phyloP scores from a whole-genome alignment of 2,888 invertebrate genomes.

The Argyra leucocephala region DNA sequence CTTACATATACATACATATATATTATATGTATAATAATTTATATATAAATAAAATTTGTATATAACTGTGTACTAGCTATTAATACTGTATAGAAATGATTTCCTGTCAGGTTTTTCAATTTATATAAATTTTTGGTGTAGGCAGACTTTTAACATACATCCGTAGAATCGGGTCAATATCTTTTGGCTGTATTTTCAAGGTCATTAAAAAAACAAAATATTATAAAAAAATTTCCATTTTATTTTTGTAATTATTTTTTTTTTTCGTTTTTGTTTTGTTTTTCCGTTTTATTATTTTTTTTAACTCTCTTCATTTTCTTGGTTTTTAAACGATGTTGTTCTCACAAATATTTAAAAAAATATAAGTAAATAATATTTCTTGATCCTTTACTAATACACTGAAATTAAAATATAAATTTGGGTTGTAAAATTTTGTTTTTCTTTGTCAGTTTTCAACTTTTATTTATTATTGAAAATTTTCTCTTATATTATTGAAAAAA shows the following conservation, averaged over 20 bases:
- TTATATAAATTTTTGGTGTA: not conserved
- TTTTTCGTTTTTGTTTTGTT: not conserved
- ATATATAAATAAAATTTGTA: too few relatives aligned
- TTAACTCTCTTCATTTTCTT: too few relatives aligned
- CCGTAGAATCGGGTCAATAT: conserved; percentile 11
- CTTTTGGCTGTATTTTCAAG: conserved; percentile 7
- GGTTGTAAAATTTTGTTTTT: not conserved
- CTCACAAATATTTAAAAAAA: not conserved
- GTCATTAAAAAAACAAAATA: not conserved
- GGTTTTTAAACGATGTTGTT: too few relatives aligned
- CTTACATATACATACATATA: not conserved
- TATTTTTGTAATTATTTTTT: not conserved
- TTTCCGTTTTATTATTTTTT: too few relatives aligned
- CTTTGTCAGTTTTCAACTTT: too few relatives aligned
- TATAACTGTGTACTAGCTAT: too few relatives aligned
- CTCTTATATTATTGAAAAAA: too few relatives aligned
- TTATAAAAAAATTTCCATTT: not conserved
- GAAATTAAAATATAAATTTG: not conserved
- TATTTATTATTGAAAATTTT: too few relatives aligned
- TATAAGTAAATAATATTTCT: not conserved
- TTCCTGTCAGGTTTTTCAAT: not conserved
- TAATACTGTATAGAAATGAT: not conserved
- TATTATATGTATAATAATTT: not conserved
- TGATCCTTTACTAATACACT: not conserved
- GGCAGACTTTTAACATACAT: conserved; percentile 5